These are phyloP conservation scores for Spilogale gracilis DNA, from an alignment of 2,113 vertebrate genomes.

Conservation along the genomic window DNA sequence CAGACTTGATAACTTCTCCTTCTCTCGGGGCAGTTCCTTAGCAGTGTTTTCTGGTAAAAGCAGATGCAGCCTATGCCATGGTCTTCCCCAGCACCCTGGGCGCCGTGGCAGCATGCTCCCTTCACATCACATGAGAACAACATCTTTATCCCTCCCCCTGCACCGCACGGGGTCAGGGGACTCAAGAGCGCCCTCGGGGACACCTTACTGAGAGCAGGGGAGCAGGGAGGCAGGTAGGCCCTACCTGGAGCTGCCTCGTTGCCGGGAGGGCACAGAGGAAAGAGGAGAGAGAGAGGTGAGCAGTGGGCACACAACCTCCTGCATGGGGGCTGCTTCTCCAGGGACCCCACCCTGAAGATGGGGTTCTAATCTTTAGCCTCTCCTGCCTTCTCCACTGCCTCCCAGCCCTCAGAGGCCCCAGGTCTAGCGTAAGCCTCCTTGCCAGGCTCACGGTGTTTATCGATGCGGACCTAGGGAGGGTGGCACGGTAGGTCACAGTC, in stretches of 20 bases:
- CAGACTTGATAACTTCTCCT: not conserved
- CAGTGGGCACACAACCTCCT: not conserved
- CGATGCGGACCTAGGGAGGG: not conserved
- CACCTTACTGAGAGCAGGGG: not conserved
- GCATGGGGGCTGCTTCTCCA: accelerated
- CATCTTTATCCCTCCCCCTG: not conserved
- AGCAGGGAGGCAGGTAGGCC: accelerated
- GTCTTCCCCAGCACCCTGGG: accelerated
- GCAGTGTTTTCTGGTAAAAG: not conserved
- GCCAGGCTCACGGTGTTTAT: not conserved
- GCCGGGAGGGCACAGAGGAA: conserved; percentile 49
- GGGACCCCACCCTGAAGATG: not conserved
- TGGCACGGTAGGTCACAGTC: not conserved
- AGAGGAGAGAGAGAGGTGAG: conserved; percentile 72
- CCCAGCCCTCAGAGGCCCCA: not conserved
- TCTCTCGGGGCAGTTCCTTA: not conserved
- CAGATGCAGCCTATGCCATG: not conserved
- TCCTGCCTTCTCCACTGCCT: not conserved
- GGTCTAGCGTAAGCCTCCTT: not conserved
- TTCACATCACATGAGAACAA: not conserved
- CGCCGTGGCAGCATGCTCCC: not conserved
- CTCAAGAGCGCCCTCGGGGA: not conserved
- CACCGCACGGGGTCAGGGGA: not conserved
- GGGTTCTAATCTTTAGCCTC: not conserved
- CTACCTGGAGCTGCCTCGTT: conserved; percentile 89